Conservation (phyloP, 1,140 invertebrate species). For the Brachionus paranguensis region DNA sequence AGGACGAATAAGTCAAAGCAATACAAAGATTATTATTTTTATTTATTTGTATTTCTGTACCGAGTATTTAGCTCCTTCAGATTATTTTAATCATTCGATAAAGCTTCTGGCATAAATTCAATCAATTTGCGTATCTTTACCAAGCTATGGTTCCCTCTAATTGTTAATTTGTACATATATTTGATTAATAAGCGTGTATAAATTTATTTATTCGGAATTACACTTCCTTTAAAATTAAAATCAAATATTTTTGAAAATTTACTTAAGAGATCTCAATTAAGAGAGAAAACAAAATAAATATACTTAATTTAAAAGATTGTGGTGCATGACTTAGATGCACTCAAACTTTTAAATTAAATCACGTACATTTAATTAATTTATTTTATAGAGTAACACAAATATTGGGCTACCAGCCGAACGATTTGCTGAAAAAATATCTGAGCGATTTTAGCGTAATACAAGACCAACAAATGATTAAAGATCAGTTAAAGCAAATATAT, state of each 20-base stretch:
- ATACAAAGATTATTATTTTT: no score
- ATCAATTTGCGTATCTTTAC: no score
- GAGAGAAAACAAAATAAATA: background rate
- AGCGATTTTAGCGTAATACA: slow-evolving; percentile 91
- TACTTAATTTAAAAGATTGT: background rate
- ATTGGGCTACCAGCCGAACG: slow-evolving; percentile 83
- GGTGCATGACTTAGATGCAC: background rate
- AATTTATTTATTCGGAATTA: background rate
- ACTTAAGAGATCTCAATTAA: background rate
- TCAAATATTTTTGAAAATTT: background rate
- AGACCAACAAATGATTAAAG: slow-evolving; percentile 89
- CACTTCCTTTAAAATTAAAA: background rate
- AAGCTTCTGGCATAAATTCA: no score
- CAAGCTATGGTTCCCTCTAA: no score
- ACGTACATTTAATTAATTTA: slow-evolving; percentile 12
- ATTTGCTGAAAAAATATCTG: slow-evolving; percentile 85
- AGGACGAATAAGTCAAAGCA: no score
- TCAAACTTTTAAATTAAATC: background rate
- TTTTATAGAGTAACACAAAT: slow-evolving; percentile 61
- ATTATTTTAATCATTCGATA: no score
- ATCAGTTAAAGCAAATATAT: slow-evolving; percentile 71
- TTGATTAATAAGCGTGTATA: background rate
- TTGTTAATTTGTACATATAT: no score
- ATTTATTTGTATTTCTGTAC: no score
- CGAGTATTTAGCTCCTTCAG: no score